phyloP scores from a whole-genome alignment of 2,888 invertebrate species.

The Carcina quercana region DNA sequence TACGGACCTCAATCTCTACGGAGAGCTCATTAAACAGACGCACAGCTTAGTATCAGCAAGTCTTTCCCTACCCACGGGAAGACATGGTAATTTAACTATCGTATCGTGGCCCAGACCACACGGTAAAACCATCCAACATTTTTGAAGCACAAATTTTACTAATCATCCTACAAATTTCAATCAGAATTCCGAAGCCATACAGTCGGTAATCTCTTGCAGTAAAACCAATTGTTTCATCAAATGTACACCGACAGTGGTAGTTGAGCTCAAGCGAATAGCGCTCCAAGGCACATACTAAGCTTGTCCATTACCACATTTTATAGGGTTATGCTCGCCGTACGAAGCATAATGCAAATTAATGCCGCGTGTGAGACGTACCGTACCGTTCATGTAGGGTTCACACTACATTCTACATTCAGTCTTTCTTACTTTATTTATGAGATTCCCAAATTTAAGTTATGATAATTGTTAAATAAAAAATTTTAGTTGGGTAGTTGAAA shows the following conservation, averaged over 20 bases:
- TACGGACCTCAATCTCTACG: no score
- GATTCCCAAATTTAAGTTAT: no score
- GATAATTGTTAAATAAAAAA: no score
- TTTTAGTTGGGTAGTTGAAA: no score
- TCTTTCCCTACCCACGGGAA: no score
- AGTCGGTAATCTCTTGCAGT: conserved; percentile 31
- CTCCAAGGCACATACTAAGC: conserved; percentile 53
- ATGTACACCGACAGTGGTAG: conserved; percentile 32
- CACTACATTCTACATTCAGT: conserved; percentile 8
- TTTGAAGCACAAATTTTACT: no score
- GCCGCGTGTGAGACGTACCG: conserved; percentile 43
- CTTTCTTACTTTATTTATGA: not conserved
- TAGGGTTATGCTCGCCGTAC: conserved; percentile 57
- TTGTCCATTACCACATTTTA: conserved; percentile 62
- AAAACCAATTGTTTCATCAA: conserved; percentile 47
- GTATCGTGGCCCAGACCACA: no score
- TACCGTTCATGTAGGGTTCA: conserved; percentile 38
- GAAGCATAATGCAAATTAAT: conserved; percentile 65
- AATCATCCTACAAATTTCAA: conserved; percentile 10
- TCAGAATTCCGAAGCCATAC: conserved; percentile 20
- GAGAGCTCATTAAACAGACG: no score
- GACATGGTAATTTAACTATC: no score
- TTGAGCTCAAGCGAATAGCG: conserved; percentile 44
- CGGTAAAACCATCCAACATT: no score
- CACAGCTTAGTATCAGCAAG: no score